Evolutionary conservation across 2,888 invertebrate species (phyloP).

Genomic region (Ornithoptera alexandrae): DNA sequence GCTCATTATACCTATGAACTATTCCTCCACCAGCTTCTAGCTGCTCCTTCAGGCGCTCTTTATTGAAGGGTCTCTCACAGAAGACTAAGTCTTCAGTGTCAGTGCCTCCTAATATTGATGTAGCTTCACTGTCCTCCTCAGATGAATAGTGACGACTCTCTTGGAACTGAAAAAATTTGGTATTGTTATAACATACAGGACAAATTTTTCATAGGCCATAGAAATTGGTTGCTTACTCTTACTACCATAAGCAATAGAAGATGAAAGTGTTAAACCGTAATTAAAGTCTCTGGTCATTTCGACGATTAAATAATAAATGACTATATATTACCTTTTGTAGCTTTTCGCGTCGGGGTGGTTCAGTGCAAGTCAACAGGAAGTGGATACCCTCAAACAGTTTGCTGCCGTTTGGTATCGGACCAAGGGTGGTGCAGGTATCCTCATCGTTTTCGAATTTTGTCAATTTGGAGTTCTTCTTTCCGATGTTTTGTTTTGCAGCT

Average conservation of each 20-base stretch:
- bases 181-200: not conserved
- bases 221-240: too few relatives aligned
- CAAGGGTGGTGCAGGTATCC: slow-evolving; percentile 69
- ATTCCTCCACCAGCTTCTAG: slow-evolving; percentile 82
- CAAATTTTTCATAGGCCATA: not conserved
- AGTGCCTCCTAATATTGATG: slow-evolving; percentile 67
- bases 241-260: not conserved
- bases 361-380: slow-evolving; percentile 81
- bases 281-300: too few relatives aligned
- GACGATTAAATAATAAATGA: not conserved
- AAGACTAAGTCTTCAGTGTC: slow-evolving; percentile 79
- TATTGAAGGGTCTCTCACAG: slow-evolving; percentile 66
- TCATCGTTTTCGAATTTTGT: slow-evolving; percentile 72
- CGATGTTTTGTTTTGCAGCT: slow-evolving; percentile 72
- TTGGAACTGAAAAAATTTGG: slow-evolving; percentile 39
- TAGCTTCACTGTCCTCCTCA: slow-evolving; percentile 68
- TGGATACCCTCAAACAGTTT: slow-evolving; percentile 76
- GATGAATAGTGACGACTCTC: slow-evolving; percentile 72
- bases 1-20: slow-evolving; percentile 72
- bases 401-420: slow-evolving; percentile 78
- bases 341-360: slow-evolving; percentile 53
- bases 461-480: slow-evolving; percentile 74
- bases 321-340: slow-evolving; percentile 15
- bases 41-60: slow-evolving; percentile 80
- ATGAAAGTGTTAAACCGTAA: not conserved